phyloP scores from a whole-genome alignment of 2,113 vertebrate species.

The Dunckerocampus dactyliophorus region DNA sequence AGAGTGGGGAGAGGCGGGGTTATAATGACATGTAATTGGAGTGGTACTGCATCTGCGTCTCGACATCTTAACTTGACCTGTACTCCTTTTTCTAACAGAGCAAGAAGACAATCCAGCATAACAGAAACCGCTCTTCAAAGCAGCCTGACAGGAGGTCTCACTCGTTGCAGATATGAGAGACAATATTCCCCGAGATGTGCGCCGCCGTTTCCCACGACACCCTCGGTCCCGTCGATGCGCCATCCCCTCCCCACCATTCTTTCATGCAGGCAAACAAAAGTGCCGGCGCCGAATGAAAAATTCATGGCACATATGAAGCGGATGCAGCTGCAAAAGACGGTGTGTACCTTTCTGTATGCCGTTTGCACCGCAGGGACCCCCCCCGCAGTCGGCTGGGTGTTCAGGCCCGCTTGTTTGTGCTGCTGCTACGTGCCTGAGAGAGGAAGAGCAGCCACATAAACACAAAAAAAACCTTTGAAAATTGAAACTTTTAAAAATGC shows the following conservation, averaged over 20 bases:
- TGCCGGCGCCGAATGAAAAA: conserved; percentile 57
- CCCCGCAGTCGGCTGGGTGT: conserved; percentile 47
- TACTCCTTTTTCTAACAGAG: neutral
- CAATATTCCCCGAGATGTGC: conserved; percentile 46
- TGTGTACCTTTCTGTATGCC: conserved; percentile 66
- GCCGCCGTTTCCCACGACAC: conserved; percentile 34
- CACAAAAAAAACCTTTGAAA: conserved; percentile 12
- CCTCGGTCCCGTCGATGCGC: conserved; percentile 4
- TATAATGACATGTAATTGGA: too few relatives aligned
- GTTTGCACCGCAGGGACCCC: conserved; percentile 52
- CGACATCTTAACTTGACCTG: too few relatives aligned
- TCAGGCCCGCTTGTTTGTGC: conserved; percentile 52
- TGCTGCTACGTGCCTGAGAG: conserved; percentile 47
- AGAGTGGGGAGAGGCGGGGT: too few relatives aligned
- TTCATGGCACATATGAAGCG: conserved; percentile 61
- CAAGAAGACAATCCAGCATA: neutral
- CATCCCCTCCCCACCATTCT: conserved; percentile 40
- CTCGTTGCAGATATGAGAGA: conserved; percentile 40
- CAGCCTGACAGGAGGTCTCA: conserved; percentile 42
- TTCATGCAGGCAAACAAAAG: conserved; percentile 61
- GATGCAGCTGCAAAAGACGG: conserved; percentile 43
- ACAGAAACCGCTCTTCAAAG: conserved; percentile 50
- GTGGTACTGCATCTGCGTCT: too few relatives aligned
- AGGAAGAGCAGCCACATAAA: conserved; percentile 29
- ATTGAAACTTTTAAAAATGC: conserved; percentile 24